A percentile compares a stretch with the other conserved stretches of the same genome.
These are phyloP conservation scores for Aphaenogaster ashmeadi DNA, from an alignment of 1,140 invertebrate genomes.

Conservation along the genomic window DNA sequence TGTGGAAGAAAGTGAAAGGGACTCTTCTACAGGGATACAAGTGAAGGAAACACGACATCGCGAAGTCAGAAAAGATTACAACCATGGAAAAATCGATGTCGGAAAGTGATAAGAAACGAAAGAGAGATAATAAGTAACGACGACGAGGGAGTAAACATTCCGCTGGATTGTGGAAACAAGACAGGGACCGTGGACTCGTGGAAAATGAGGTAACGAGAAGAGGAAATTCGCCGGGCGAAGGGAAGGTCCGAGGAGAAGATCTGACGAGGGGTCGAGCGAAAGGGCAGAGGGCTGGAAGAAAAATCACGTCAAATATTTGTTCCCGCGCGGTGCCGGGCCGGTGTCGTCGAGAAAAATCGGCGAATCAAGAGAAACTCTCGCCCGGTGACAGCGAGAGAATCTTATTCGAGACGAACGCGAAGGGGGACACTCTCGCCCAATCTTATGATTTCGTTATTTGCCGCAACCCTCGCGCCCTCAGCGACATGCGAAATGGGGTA, in stretches of 20 bases:
- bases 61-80: not conserved
- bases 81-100: constrained; percentile 35
- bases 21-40: not conserved
- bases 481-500: not conserved
- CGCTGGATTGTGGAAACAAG: constrained; percentile 21
- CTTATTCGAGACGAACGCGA: constrained; percentile 47
- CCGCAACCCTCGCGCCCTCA: not conserved
- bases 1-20: not conserved
- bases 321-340: constrained; percentile 20
- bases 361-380: constrained; percentile 71
- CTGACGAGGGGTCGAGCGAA: constrained; percentile 63
- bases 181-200: constrained; percentile 42
- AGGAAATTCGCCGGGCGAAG: constrained; percentile 24
- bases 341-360: constrained; percentile 70
- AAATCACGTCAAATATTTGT: constrained; percentile 77
- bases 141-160: constrained; percentile 20
- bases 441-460: constrained; percentile 58
- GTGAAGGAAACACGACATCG: not conserved
- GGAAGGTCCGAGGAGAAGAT: constrained; percentile 19
- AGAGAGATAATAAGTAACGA: constrained; percentile 38
- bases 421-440: not conserved
- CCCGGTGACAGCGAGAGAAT: constrained; percentile 64
- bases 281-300: constrained; percentile 67
- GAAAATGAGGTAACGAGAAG: constrained; percentile 66
- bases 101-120: constrained; percentile 30